Percentiles rank a stretch among this genome's conserved stretches.
phyloP scores from a whole-genome alignment of 2,113 vertebrate species.

The Larimichthys crocea region DNA sequence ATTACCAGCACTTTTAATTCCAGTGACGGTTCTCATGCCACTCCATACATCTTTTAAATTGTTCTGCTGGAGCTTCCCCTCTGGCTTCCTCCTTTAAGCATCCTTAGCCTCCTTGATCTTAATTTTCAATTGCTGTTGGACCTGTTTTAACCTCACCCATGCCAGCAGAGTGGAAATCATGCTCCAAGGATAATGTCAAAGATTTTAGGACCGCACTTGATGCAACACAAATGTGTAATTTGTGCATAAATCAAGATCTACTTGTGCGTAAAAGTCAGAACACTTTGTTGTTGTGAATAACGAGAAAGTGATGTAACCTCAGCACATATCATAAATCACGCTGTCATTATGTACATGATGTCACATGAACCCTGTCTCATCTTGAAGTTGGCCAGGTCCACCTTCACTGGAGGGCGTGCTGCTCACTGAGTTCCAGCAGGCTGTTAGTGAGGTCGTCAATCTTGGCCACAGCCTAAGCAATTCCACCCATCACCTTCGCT shows the following conservation, averaged over 20 bases:
- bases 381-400: slow-evolving; percentile 91
- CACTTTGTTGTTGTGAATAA: too few species aligned
- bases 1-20: too few species aligned
- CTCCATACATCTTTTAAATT: too few species aligned
- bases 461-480: slow-evolving; percentile 75
- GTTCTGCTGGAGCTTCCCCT: too few species aligned
- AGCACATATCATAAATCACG: neutral
- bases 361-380: slow-evolving; percentile 57
- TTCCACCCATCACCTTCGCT: slow-evolving; percentile 75
- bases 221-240: neutral
- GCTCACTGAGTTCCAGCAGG: slow-evolving; percentile 85
- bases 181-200: neutral
- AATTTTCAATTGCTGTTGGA: too few species aligned
- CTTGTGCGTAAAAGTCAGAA: neutral
- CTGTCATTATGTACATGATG: neutral
- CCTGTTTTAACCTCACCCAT: too few species aligned
- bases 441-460: slow-evolving; percentile 82
- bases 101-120: too few species aligned
- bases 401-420: slow-evolving; percentile 86
- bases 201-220: neutral
- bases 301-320: neutral
- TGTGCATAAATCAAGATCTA: neutral
- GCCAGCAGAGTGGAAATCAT: too few species aligned
- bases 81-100: too few species aligned
- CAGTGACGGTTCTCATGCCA: too few species aligned